phyloP scores from a whole-genome alignment of 2,113 vertebrate genomes.

The Balaeniceps rex region DNA sequence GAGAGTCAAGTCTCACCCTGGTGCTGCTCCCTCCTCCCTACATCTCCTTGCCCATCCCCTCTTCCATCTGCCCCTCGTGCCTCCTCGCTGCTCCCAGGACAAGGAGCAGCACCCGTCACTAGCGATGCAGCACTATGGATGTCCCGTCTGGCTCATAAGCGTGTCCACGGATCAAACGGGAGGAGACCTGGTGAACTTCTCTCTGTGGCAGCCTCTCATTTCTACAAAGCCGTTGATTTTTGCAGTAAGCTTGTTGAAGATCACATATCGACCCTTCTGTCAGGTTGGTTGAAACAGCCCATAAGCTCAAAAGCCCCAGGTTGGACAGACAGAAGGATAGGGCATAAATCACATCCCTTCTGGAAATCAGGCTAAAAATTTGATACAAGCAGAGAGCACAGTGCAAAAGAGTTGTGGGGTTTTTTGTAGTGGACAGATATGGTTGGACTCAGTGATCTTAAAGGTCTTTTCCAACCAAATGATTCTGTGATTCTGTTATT shows the following conservation, averaged over 20 bases:
- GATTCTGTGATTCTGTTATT: too few species aligned
- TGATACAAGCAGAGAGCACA: not conserved
- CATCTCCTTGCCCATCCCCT: not conserved
- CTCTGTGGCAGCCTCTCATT: not conserved
- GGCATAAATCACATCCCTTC: not conserved
- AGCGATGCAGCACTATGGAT: accelerated
- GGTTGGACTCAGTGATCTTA: too few species aligned
- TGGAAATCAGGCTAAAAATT: not conserved
- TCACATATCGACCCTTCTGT: not conserved
- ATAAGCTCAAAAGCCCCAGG: not conserved
- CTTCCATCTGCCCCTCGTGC: not conserved
- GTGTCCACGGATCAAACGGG: accelerated
- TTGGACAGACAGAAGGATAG: not conserved
- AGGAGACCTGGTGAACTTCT: not conserved
- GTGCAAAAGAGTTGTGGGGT: not conserved
- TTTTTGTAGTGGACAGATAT: too few species aligned
- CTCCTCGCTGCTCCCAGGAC: not conserved
- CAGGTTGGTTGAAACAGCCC: not conserved
- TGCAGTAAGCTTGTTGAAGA: not conserved
- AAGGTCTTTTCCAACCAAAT: too few species aligned
- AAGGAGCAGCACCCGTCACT: not conserved
- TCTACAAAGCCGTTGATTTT: not conserved
- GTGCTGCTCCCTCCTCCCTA: not conserved
- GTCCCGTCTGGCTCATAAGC: accelerated
- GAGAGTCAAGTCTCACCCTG: not conserved